Conservation (phyloP, 2,888 invertebrate genomes). For the Hetaerina titia region DNA sequence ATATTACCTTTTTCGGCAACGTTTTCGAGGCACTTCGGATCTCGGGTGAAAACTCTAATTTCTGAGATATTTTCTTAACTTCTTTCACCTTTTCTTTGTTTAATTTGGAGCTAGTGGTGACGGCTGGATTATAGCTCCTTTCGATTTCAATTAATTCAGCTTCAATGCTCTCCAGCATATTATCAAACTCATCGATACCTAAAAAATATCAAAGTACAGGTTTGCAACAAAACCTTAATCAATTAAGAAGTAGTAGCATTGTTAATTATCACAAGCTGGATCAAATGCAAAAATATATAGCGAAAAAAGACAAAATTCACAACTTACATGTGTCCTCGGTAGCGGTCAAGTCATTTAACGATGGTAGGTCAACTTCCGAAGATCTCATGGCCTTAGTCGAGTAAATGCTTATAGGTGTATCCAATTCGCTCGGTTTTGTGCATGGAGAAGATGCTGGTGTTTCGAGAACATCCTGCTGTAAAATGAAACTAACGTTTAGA, state of each 20-base stretch:
- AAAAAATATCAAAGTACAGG: not conserved
- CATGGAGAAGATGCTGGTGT: not conserved
- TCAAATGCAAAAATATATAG: not conserved
- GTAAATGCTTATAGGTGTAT: not conserved
- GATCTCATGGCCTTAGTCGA: slow-evolving; percentile 51
- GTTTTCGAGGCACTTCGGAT: not conserved
- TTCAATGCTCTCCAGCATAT: slow-evolving; percentile 41
- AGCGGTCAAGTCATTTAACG: slow-evolving; percentile 10
- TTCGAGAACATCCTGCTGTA: not conserved
- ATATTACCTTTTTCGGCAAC: not conserved
- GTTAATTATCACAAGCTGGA: not conserved
- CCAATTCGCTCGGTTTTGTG: not conserved
- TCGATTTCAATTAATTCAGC: slow-evolving; percentile 52
- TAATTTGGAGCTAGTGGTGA: not conserved
- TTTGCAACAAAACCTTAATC: too few relatives aligned
- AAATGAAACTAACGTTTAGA: not conserved
- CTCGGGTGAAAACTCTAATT: slow-evolving; percentile 14
- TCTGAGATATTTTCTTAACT: not conserved
- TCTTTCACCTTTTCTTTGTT: not conserved
- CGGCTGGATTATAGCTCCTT: not conserved
- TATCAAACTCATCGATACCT: slow-evolving; percentile 8
- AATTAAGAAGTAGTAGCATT: too few relatives aligned
- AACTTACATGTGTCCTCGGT: not conserved
- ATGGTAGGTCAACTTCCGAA: slow-evolving; percentile 29
- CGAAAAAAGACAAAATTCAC: not conserved